Evolutionary conservation across 2,797 vertebrate genomes (phyloP), one percentile per base, ranked within the genome.

Genomic region (Acipenser transmontanus): DNA sequence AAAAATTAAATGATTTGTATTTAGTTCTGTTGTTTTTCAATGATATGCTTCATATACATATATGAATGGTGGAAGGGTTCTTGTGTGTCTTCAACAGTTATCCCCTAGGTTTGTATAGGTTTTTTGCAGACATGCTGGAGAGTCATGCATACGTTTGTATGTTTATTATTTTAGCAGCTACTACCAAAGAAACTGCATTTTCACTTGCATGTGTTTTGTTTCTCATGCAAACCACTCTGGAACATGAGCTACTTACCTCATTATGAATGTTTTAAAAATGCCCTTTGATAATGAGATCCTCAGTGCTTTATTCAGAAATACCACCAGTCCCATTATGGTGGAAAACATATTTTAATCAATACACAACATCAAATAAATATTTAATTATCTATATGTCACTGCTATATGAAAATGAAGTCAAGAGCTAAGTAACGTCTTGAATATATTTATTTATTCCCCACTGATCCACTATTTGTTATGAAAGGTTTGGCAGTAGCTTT

Each of bases 221-320:
- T 77, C 80, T 78, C 75, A 70, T 70, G 73, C 59, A 57, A 82
- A 83, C 80, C 70, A 79, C 74, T 71, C 62, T 74, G 80, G 80
- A 78, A 77, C 79, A 81, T 77, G 70, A 78, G 82, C 82, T 76
- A 81, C 84, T 84, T 81, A 71, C 74, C 78, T 70, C 82, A 82
- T 87, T 85, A 90, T 91, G 82, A 90, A 91, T 91, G 88, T 90
- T 90, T 90, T 83, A 91, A 89, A 88, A 89, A 84, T 91, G 89
- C 87, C 89, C 89, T 91, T 91, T 90, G 79, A 84, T 89, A 90
- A 87, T 71, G 80, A 90, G 82, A 90, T 86, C 89, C 84, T 87
- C 85, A 88, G 88, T 88, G 84, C 89, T 91, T 89, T 88, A 87
- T 85, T 88, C 86, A 88, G 86, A 88, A 90, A 89, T 88, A 91